These are phyloP conservation scores for Pseudorasbora parva DNA, from an alignment of 2,113 vertebrate genomes.

Conservation along the genomic window DNA sequence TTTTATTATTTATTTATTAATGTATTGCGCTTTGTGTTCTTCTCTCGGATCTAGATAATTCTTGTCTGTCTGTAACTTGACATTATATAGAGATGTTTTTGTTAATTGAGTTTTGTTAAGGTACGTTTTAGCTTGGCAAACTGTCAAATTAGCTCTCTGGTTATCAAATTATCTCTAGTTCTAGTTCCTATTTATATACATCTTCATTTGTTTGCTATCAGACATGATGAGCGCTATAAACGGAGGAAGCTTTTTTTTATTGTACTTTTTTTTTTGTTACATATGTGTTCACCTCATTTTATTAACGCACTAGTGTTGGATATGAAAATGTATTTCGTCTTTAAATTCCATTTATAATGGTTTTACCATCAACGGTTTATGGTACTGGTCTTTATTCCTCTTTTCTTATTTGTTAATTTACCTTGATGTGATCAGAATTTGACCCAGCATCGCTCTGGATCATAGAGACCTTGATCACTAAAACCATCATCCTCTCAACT, in stretches of 20 bases:
- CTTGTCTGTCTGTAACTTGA: not conserved
- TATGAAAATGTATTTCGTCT: not conserved
- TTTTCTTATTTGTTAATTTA: constrained; percentile 22
- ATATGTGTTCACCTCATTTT: not conserved
- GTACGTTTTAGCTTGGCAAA: not conserved
- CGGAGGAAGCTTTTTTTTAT: not conserved
- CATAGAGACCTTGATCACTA: constrained; percentile 24
- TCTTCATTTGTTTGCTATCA: not conserved
- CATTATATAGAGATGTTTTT: not conserved
- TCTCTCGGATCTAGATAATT: not conserved
- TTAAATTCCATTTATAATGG: not conserved
- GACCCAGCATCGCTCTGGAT: not conserved
- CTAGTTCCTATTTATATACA: not conserved
- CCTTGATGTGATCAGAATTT: constrained; percentile 22
- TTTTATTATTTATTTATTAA: too few species aligned
- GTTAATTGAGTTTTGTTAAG: not conserved
- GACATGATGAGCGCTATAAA: not conserved
- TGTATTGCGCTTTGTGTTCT: not conserved
- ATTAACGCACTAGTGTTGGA: not conserved
- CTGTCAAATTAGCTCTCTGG: not conserved
- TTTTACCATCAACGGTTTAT: not conserved
- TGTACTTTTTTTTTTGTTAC: not conserved
- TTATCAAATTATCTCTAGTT: not conserved
- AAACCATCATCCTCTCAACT: constrained; percentile 20
- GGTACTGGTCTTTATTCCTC: not conserved